Conservation (phyloP, 2,113 vertebrate species). For the Thalassoma bifasciatum region DNA sequence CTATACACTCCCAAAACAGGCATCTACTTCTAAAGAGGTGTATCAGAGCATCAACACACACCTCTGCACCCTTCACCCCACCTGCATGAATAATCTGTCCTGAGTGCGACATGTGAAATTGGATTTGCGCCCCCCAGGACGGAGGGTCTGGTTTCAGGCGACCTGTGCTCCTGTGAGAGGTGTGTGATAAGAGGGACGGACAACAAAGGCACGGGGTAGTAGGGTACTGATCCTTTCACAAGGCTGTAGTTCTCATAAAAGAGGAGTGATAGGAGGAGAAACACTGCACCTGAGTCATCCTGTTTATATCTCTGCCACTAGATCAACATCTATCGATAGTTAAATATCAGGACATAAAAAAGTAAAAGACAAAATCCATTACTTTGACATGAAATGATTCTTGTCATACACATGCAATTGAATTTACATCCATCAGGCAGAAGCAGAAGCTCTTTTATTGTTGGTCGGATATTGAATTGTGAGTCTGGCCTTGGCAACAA, state of each 20-base stretch:
- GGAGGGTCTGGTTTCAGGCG: slow-evolving; percentile 29
- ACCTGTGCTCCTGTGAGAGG: slow-evolving; percentile 33
- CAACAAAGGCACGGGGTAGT: slow-evolving; percentile 34
- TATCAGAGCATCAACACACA: slow-evolving; percentile 1
- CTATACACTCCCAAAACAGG: slow-evolving; percentile 5
- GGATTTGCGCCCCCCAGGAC: slow-evolving; percentile 53
- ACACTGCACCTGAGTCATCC: slow-evolving; percentile 44
- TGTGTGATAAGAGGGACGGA: slow-evolving; percentile 21
- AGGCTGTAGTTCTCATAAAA: slow-evolving; percentile 38
- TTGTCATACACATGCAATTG: no score
- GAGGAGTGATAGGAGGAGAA: slow-evolving; percentile 12
- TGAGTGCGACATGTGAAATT: slow-evolving; percentile 62
- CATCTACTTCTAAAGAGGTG: slow-evolving; percentile 13
- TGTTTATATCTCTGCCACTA: slow-evolving; percentile 8
- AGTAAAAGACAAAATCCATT: no score
- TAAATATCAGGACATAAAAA: neutral
- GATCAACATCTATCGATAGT: slow-evolving; percentile 13
- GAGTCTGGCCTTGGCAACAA: no score
- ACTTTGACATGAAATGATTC: no score
- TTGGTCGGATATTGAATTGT: no score
- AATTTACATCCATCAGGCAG: no score
- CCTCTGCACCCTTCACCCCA: slow-evolving; percentile 26
- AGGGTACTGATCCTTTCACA: slow-evolving; percentile 45
- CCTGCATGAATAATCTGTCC: slow-evolving; percentile 56
- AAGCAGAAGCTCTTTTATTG: no score